Base-by-base conservation (phyloP, 2,888 invertebrate species). In the Eudemis profundana region DNA sequence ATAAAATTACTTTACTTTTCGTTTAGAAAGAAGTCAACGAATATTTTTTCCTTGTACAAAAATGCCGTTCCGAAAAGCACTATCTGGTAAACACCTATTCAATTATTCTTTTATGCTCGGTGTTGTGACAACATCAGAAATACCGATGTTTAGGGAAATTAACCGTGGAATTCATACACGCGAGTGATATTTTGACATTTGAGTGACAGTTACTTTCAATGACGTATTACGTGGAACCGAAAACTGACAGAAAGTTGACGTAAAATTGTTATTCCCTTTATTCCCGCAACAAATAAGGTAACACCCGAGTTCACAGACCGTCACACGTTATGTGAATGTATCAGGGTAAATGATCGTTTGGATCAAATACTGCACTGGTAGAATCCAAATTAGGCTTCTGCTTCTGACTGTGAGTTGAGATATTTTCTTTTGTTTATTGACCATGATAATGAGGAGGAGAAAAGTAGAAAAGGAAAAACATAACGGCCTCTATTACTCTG, bases 141-240 rank as follows among this genome's bases (percentile, higher is more conserved):
- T 78, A 73, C 68, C 72, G 70, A 83, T 79, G 77, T 80, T 83
- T 79, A 78, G 82, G 83, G 76, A 88, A 86, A 86, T 84, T 83
- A 82, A 73, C 77, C 82, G 82, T 78, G 75, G 82, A 85, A 79
- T 81, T 79, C 75, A 76, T 72, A 74, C 67, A 69, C 74, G 77
- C 78, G 77, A 78, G 78, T 75, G 78, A 81, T 85, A 77, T 87
- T 89, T 82, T 87, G 90, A 91, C 91, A 79, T 82, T 85, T 91
- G 91, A 90, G 82, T 89, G 92, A 92, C 91, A 88, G 83, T 82
- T 82, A 78, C 85, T 89, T 90, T 90, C 89, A 88, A 83, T 88
- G 80, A 78, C 79, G 80, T 82, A 85, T 86, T 83, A 84, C 76
- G 81, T 80, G 86, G 82, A 85, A 83, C 87, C 72, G 82, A 86